Evolutionary conservation across 2,888 invertebrate species (phyloP).

Genomic region (Drosophila mimetica): DNA sequence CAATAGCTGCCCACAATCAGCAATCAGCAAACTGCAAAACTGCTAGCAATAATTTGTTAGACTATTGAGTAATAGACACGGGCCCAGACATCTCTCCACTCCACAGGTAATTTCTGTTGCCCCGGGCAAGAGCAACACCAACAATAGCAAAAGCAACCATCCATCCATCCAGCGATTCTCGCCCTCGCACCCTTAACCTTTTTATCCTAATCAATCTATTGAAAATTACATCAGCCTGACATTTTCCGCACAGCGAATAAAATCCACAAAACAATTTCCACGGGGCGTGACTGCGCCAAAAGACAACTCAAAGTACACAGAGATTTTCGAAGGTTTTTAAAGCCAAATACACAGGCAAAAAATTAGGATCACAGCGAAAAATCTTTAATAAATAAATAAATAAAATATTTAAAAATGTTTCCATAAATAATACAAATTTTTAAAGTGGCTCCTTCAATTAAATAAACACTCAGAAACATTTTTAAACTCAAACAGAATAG

Average conservation of each 20-base stretch:
- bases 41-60: slow-evolving; percentile 62
- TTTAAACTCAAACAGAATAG: not conserved
- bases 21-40: slow-evolving; percentile 34
- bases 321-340: slow-evolving; percentile 3
- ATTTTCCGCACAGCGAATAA: slow-evolving; percentile 38
- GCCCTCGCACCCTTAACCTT: slow-evolving; percentile 35
- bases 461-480: not conserved
- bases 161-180: not conserved
- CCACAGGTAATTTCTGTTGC: slow-evolving; percentile 26
- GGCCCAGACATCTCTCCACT: slow-evolving; percentile 15
- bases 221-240: slow-evolving; percentile 44
- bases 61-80: slow-evolving; percentile 68
- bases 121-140: too few relatives aligned
- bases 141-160: slow-evolving; percentile 1
- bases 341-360: slow-evolving; percentile 6
- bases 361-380: not conserved
- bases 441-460: not conserved
- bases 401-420: too few relatives aligned
- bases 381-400: not conserved
- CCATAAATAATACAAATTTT: not conserved
- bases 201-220: slow-evolving; percentile 39
- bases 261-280: slow-evolving; percentile 39
- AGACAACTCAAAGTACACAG: slow-evolving; percentile 21
- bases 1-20: slow-evolving; percentile 33
- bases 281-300: slow-evolving; percentile 29